phyloP scores from a whole-genome alignment of 2,113 vertebrate genomes.

The Vimba vimba region DNA sequence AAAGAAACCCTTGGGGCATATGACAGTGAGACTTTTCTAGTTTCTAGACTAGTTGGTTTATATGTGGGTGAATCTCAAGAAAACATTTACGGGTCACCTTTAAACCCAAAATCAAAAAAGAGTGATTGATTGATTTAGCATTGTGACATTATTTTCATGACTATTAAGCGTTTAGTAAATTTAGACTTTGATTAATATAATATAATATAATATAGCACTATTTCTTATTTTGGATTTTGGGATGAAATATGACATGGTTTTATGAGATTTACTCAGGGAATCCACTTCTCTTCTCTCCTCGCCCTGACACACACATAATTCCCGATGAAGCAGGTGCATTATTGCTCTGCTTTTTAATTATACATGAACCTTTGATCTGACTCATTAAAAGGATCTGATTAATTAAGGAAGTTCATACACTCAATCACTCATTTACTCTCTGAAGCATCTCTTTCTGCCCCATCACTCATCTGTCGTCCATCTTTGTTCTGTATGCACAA shows the following conservation, averaged over 20 bases:
- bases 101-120: too few species aligned
- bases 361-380: slow-evolving; percentile 42
- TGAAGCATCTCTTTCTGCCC: slow-evolving; percentile 3
- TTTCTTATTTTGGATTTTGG: not conserved
- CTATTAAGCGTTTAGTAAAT: not conserved
- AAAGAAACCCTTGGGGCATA: not conserved
- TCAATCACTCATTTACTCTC: slow-evolving; percentile 33
- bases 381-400: slow-evolving; percentile 43
- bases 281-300: not conserved
- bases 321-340: slow-evolving; percentile 32
- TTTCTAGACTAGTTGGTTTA: not conserved
- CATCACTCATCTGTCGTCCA: slow-evolving; percentile 8
- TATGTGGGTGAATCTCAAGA: not conserved
- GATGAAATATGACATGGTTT: not conserved
- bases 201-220: not conserved
- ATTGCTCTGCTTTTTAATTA: slow-evolving; percentile 44
- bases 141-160: too few species aligned
- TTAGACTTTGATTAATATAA: not conserved
- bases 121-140: too few species aligned
- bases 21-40: not conserved
- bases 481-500: slow-evolving; percentile 13
- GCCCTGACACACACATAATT: not conserved
- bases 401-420: slow-evolving; percentile 42
- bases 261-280: not conserved
- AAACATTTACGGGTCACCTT: not conserved